These are phyloP conservation scores for Anastatus disparis DNA, from an alignment of 1,140 invertebrate genomes.

Conservation along the genomic window DNA sequence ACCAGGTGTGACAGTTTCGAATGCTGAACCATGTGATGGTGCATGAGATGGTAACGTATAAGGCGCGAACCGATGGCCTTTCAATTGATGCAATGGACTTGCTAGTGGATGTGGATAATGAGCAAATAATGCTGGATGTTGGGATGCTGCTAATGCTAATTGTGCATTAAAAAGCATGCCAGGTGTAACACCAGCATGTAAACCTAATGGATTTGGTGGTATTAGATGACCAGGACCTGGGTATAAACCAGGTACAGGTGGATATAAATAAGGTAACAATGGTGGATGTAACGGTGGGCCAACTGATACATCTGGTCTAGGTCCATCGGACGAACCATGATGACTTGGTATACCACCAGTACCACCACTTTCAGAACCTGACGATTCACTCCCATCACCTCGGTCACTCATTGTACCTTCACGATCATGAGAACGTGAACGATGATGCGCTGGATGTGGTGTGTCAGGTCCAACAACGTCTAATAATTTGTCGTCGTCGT, in stretches of 20 bases:
- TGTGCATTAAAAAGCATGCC: constrained; percentile 86
- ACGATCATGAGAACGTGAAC: constrained; percentile 61
- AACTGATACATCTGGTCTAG: constrained; percentile 86
- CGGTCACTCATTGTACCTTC: constrained; percentile 64
- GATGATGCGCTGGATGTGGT: constrained; percentile 71
- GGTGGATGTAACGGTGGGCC: constrained; percentile 89
- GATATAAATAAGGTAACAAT: constrained; percentile 88
- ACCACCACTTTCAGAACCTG: constrained; percentile 65
- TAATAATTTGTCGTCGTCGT: constrained; percentile 86
- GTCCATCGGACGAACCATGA: constrained; percentile 71
- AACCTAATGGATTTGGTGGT: constrained; percentile 72
- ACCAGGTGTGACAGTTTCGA: constrained; percentile 84
- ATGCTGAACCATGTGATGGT: constrained; percentile 78
- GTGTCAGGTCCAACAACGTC: constrained; percentile 89
- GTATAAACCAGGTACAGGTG: constrained; percentile 81
- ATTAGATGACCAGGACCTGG: constrained; percentile 75
- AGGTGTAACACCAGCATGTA: constrained; percentile 75
- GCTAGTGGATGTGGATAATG: constrained; percentile 72
- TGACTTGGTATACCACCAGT: constrained; percentile 63
- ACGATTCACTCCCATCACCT: constrained; percentile 65
- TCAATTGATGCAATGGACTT: constrained; percentile 67
- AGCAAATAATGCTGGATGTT: constrained; percentile 80
- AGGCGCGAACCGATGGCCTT: constrained; percentile 82
- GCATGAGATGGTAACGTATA: constrained; percentile 80
- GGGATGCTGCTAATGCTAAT: constrained; percentile 78